phyloP scores from a whole-genome alignment of 1,140 invertebrate species.

The Agrilus planipennis region DNA sequence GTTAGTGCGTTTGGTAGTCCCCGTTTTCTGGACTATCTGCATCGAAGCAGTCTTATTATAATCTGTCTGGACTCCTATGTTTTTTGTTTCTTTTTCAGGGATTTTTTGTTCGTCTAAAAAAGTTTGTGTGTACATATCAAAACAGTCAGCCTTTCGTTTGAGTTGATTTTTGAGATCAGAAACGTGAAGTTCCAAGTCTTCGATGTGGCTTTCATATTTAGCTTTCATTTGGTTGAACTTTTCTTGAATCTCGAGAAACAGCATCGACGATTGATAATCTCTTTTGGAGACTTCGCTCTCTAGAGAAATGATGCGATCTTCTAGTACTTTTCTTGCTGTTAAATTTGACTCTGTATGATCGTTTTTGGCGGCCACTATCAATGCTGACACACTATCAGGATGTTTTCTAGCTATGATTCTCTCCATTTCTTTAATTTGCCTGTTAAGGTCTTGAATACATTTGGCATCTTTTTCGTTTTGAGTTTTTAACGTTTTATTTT shows the following conservation, averaged over 20 bases:
- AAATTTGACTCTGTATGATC: conserved; percentile 38
- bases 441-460: conserved; percentile 57
- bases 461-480: conserved; percentile 56
- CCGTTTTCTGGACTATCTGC: conserved; percentile 7
- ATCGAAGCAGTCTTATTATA: background rate
- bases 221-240: conserved; percentile 62
- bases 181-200: conserved; percentile 55
- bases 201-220: conserved; percentile 61
- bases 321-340: conserved; percentile 49
- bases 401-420: conserved; percentile 62
- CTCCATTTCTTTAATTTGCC: conserved; percentile 73
- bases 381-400: conserved; percentile 63
- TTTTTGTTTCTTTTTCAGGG: conserved; percentile 24
- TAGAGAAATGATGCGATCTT: conserved; percentile 54
- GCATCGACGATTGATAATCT: conserved; percentile 53
- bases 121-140: conserved; percentile 31
- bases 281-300: conserved; percentile 55
- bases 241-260: conserved; percentile 55
- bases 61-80: conserved; percentile 11
- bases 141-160: conserved; percentile 24
- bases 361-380: conserved; percentile 51
- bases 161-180: conserved; percentile 30
- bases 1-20: conserved; percentile 6
- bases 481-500: conserved; percentile 48
- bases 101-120: conserved; percentile 18